Conservation (phyloP, 2,113 vertebrate species). For the Forbesichthys agassizii region DNA sequence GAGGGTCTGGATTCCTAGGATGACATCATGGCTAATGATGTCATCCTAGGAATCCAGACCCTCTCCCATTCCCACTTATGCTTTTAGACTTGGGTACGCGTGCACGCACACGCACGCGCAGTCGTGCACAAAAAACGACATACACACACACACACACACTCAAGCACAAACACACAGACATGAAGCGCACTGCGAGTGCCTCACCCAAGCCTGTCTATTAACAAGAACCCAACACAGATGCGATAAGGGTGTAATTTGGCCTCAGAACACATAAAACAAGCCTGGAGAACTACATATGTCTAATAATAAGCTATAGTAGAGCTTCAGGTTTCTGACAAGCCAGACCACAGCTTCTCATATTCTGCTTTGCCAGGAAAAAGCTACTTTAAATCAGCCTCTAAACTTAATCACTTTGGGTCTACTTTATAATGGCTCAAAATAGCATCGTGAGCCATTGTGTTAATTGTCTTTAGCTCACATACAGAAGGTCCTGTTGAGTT, state of each 20-base stretch:
- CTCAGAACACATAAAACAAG: slow-evolving; percentile 61
- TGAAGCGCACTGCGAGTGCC: slow-evolving; percentile 52
- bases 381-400: slow-evolving; percentile 29
- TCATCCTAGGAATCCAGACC: slow-evolving; percentile 76
- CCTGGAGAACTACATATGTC: slow-evolving; percentile 55
- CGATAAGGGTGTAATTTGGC: slow-evolving; percentile 71
- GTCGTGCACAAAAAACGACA: neutral
- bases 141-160: neutral
- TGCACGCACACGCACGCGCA: slow-evolving; percentile 23
- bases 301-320: slow-evolving; percentile 59
- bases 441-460: slow-evolving; percentile 26
- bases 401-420: slow-evolving; percentile 28
- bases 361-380: slow-evolving; percentile 38
- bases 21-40: slow-evolving; percentile 79
- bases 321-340: slow-evolving; percentile 57
- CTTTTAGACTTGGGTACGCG: slow-evolving; percentile 65
- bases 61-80: slow-evolving; percentile 67
- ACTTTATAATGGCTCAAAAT: slow-evolving; percentile 41
- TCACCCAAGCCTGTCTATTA: slow-evolving; percentile 64
- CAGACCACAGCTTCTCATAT: slow-evolving; percentile 47
- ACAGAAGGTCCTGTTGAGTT: neutral
- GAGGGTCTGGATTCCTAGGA: slow-evolving; percentile 17
- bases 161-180: slow-evolving; percentile 16
- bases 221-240: slow-evolving; percentile 70
- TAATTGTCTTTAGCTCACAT: slow-evolving; percentile 35